These are phyloP conservation scores for Apocrypta bakeri DNA, from an alignment of 1,140 invertebrate species.

Conservation along the genomic window DNA sequence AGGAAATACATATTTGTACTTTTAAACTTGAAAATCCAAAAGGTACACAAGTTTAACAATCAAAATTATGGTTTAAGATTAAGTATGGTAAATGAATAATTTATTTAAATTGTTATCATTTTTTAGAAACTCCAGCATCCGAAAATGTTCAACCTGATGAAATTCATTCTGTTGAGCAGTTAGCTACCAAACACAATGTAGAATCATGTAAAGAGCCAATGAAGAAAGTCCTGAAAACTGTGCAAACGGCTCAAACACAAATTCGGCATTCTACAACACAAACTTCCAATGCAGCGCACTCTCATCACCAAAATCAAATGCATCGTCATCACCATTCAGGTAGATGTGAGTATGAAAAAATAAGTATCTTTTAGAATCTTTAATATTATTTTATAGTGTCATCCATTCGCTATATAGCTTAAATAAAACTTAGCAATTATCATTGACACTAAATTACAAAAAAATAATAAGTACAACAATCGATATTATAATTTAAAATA, in stretches of 20 bases:
- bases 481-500: neutral
- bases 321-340: conserved; percentile 59
- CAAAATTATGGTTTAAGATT: neutral
- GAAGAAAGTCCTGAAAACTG: conserved; percentile 45
- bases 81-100: neutral
- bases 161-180: neutral
- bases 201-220: conserved; percentile 17
- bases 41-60: conserved; percentile 37
- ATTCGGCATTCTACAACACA: conserved; percentile 72
- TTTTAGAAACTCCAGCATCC: neutral
- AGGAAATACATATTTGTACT: neutral
- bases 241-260: conserved; percentile 60
- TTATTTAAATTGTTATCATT: neutral
- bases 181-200: neutral
- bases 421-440: neutral
- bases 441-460: neutral
- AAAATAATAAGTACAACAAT: neutral
- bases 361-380: neutral
- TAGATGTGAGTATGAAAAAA: conserved; percentile 55
- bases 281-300: conserved; percentile 61
- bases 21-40: conserved; percentile 9
- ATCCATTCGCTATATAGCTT: neutral
- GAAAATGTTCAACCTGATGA: conserved; percentile 4
- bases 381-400: neutral
- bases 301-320: conserved; percentile 59